Evolutionary conservation across 2,113 vertebrate species (phyloP), one percentile per base, ranked within the genome.

Genomic region (Pseudopodoces humilis): DNA sequence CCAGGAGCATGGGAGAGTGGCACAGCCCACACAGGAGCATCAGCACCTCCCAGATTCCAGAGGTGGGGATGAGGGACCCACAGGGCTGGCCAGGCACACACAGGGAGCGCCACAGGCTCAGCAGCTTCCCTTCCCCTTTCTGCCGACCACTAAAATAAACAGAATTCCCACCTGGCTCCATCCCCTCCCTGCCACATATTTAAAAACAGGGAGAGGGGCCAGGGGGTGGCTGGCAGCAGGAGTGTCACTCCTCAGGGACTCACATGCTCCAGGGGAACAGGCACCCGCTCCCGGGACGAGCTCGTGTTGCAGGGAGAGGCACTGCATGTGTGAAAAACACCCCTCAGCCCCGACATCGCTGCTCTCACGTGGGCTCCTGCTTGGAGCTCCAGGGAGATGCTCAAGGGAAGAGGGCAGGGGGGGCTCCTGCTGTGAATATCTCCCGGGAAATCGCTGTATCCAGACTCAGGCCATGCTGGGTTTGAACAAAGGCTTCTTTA

Each of bases 1-100:
- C 63, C 13, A 6, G 63, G 62, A 65, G 10, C 2, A 0, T 2
- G 15, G 53, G n/a, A 70, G 11, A 23, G 33, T 0, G 7, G 46
- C 46, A 35, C 74, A 49, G 58, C 47, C 43, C 16, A 15, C 3
- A 10, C 15, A 2, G 63, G 41, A 50, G 30, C 69, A 77, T 22
- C 69, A 74, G 69, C 69, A 72, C 8, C 69, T 0, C 2, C 49
- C 13, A 27, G 50, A 65, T 41, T 41, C 24, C 4, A 17, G 50
- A 1, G 1, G 13, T 24, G 44, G 21, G 25, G 7, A 9, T 31
- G 39, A 41, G 46, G 17, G 56, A 22, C 1, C 1, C 68, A n/a
- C 30, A 74, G 37, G 23, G n/a, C 37, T 1, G 11, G 7, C 23
- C 2, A 3, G 33, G 30, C 33, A 88, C 8, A 2, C 39, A 30